A percentile compares a stretch with the other conserved stretches of the same genome.
phyloP scores from a whole-genome alignment of 2,888 invertebrate genomes.

The Eugnorisma glareosa region DNA sequence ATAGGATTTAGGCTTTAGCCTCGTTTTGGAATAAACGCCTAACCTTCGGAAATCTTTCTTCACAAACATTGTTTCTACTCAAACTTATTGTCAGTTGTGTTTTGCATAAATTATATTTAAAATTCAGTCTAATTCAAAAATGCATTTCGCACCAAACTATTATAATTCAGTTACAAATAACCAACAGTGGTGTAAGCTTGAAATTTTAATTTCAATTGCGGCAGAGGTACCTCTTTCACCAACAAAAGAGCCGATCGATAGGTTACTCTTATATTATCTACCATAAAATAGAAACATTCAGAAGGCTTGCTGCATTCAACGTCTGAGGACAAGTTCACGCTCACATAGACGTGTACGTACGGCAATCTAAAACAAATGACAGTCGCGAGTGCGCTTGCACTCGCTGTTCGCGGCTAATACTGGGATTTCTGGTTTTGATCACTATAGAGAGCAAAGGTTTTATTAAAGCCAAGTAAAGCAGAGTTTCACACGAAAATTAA shows the following conservation, averaged over 20 bases:
- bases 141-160: conserved; percentile 33
- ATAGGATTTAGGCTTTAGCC: too few relatives aligned
- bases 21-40: too few relatives aligned
- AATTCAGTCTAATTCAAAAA: too few relatives aligned
- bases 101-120: too few relatives aligned
- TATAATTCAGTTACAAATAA: conserved; percentile 42
- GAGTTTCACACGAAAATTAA: background rate
- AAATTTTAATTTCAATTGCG: conserved; percentile 69
- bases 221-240: conserved; percentile 28
- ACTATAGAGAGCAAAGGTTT: background rate
- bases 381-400: background rate
- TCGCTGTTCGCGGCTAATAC: background rate
- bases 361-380: background rate
- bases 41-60: too few relatives aligned
- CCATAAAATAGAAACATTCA: background rate
- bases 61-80: too few relatives aligned
- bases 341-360: background rate
- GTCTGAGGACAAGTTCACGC: background rate
- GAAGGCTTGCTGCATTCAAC: background rate
- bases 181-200: conserved; percentile 38
- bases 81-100: too few relatives aligned
- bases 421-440: background rate
- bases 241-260: conserved; percentile 68
- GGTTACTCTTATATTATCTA: conserved; percentile 55
- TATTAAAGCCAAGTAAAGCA: background rate